phyloP scores from a whole-genome alignment of 1,140 invertebrate genomes.

The Diprion similis region DNA sequence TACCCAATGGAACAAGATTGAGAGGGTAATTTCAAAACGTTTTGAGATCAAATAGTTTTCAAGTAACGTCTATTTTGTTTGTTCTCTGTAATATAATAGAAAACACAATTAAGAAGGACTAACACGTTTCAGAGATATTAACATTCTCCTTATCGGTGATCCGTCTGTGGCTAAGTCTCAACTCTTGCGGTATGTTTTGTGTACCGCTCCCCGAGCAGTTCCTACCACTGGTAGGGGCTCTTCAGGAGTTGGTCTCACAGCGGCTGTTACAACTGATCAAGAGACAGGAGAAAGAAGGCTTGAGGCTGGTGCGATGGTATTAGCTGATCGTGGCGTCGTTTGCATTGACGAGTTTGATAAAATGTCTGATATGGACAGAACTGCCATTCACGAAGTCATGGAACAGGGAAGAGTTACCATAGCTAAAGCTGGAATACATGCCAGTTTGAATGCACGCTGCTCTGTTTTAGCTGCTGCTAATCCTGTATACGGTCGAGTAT shows the following conservation, averaged over 20 bases:
- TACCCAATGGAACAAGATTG: slow-evolving; percentile 94
- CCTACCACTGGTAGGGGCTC: slow-evolving; percentile 96
- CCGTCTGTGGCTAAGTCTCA: slow-evolving; percentile 99
- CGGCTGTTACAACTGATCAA: slow-evolving; percentile 94
- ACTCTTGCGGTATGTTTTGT: slow-evolving; percentile 91
- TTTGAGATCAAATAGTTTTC: slow-evolving; percentile 5
- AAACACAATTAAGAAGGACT: background rate
- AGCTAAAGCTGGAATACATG: slow-evolving; percentile 98
- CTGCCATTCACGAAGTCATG: slow-evolving; percentile 99
- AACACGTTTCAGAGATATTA: slow-evolving; percentile 82
- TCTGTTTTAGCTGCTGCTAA: slow-evolving; percentile 98
- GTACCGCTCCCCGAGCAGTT: slow-evolving; percentile 93
- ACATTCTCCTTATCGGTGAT: slow-evolving; percentile 96
- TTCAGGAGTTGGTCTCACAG: slow-evolving; percentile 97
- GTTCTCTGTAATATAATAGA: too few relatives aligned
- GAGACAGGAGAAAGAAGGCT: slow-evolving; percentile 91
- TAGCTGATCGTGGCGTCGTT: slow-evolving; percentile 96
- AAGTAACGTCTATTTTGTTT: slow-evolving; percentile 12
- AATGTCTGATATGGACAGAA: slow-evolving; percentile 99
- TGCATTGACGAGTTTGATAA: slow-evolving; percentile 99
- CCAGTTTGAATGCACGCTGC: slow-evolving; percentile 96
- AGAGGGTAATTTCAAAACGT: slow-evolving; percentile 74
- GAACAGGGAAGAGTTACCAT: slow-evolving; percentile 96
- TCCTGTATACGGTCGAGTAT: slow-evolving; percentile 97
- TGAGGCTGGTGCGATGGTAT: slow-evolving; percentile 99